phyloP scores from a whole-genome alignment of 1,140 invertebrate species.

The Macrostomum lignano region DNA sequence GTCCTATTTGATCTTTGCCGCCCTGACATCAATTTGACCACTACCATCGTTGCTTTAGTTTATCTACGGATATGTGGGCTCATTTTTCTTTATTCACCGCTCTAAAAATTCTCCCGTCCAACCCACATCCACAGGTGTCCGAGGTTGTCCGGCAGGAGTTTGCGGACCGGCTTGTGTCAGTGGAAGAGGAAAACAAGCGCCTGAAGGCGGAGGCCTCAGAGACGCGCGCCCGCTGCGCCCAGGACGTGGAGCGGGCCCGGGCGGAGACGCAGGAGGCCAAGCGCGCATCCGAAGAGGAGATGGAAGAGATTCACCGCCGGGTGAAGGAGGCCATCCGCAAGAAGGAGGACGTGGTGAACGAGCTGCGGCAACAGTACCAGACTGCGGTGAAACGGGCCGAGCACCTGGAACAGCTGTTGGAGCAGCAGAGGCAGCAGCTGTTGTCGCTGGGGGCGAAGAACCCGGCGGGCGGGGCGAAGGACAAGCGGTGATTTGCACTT shows the following conservation, averaged over 20 bases:
- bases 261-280: too few species aligned
- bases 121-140: slow-evolving; percentile 12
- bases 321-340: slow-evolving; percentile 27
- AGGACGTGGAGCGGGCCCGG: neutral
- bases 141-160: slow-evolving; percentile 28
- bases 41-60: too few species aligned
- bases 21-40: too few species aligned
- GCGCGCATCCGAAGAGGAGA: too few species aligned
- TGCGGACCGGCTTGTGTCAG: slow-evolving; percentile 23
- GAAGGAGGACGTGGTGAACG: slow-evolving; percentile 24
- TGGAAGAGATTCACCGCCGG: too few species aligned
- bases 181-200: slow-evolving; percentile 25
- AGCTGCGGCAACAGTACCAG: slow-evolving; percentile 21
- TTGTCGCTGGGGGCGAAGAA: too few species aligned
- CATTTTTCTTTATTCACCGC: too few species aligned
- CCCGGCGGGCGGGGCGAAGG: too few species aligned
- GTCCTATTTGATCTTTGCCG: too few species aligned
- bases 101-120: too few species aligned
- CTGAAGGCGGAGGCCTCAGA: slow-evolving; percentile 27
- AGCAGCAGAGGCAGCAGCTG: slow-evolving; percentile 14
- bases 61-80: too few species aligned
- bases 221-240: slow-evolving; percentile 12
- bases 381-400: slow-evolving; percentile 25
- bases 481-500: too few species aligned
- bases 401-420: slow-evolving; percentile 23